Conservation (phyloP, 2,113 vertebrate genomes). For the Empidonax alnorum region DNA sequence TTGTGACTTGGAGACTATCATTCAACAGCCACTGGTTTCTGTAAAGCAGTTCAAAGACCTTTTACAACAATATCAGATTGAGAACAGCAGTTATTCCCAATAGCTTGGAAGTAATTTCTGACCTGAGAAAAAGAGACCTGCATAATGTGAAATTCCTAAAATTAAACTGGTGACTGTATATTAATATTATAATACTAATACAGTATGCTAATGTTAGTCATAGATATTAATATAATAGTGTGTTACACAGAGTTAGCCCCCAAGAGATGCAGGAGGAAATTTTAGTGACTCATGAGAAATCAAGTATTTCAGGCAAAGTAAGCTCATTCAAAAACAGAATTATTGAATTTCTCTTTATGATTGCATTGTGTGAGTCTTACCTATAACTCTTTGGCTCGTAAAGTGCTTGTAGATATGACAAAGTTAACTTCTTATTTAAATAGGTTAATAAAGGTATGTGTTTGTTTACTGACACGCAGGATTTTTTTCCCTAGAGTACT, state of each 20-base stretch:
- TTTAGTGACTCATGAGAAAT: conserved; percentile 17
- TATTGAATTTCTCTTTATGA: not conserved
- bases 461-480: not conserved
- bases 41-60: not conserved
- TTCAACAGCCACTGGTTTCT: not conserved
- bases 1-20: not conserved
- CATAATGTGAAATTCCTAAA: not conserved
- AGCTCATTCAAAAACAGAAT: not conserved
- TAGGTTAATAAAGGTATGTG: not conserved
- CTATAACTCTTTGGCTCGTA: not conserved
- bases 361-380: not conserved
- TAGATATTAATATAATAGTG: not conserved
- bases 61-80: not conserved
- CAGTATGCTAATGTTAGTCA: not conserved
- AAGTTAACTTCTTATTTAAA: not conserved
- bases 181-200: not conserved
- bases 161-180: not conserved
- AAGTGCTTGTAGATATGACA: not conserved
- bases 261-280: not conserved
- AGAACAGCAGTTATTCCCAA: not conserved
- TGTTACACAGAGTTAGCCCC: not conserved
- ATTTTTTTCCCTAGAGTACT: not conserved
- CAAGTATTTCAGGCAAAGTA: not conserved
- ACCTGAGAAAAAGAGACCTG: not conserved
- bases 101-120: not conserved